Evolutionary conservation across 2,113 vertebrate species (phyloP).

Genomic region (Bubo blakistoni): DNA sequence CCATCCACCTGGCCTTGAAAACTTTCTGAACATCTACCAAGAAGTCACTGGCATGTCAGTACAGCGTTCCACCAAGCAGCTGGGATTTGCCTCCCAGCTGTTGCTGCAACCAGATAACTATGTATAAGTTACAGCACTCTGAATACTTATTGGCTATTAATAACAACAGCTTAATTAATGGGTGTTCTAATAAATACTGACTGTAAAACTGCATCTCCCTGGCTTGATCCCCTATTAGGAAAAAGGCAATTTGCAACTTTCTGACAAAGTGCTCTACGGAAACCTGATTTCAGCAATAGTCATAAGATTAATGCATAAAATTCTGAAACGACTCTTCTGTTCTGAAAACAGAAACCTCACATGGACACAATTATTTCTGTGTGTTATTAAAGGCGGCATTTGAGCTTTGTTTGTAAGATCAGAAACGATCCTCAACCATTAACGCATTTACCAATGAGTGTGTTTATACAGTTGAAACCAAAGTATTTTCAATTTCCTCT

Average conservation of each 20-base stretch:
- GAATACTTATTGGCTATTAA: background rate
- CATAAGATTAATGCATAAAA: background rate
- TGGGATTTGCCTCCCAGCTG: background rate
- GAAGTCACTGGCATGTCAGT: background rate
- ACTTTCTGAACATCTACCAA: background rate
- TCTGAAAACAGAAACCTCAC: background rate
- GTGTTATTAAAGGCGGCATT: background rate
- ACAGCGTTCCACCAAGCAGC: background rate
- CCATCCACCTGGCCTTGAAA: background rate
- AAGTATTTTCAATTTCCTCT: background rate
- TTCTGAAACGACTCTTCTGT: background rate
- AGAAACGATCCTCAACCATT: background rate
- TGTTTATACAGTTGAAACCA: background rate
- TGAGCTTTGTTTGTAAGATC: background rate
- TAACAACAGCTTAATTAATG: background rate
- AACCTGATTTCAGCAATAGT: background rate
- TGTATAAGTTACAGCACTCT: fast-evolving
- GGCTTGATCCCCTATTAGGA: background rate
- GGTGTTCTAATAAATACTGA: background rate
- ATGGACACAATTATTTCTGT: background rate
- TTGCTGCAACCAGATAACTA: background rate
- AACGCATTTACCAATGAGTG: fast-evolving
- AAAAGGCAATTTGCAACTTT: background rate
- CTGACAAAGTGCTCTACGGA: background rate
- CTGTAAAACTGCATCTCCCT: background rate